Percentiles rank a stretch among this genome's conserved stretches.
These are phyloP conservation scores for Zoanthus sansibaricus DNA, from an alignment of 92 coral and sea anemone genomes.

Conservation along the genomic window DNA sequence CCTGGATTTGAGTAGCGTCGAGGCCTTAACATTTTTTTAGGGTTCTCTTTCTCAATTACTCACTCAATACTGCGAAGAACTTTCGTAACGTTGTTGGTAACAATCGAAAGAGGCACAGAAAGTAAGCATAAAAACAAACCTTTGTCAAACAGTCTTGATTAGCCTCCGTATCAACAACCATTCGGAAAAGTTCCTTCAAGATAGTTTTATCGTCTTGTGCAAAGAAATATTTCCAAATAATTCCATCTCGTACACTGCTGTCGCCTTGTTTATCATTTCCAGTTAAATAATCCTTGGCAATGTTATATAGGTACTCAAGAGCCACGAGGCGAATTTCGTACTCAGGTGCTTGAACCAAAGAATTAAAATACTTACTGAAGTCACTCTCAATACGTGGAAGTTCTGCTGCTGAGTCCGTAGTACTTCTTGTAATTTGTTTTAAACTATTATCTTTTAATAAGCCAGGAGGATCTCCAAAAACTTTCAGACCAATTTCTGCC, in stretches of 20 bases:
- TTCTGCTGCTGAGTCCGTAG: neutral
- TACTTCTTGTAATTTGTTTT: neutral
- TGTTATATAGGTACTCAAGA: slow-evolving; percentile 27
- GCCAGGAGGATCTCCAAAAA: neutral
- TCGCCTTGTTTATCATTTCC: neutral
- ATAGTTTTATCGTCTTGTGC: slow-evolving; percentile 13
- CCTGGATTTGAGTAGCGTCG: too few relatives aligned
- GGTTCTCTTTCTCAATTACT: too few relatives aligned
- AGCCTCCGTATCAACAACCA: slow-evolving; percentile 27
- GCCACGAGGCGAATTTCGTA: slow-evolving; percentile 30
- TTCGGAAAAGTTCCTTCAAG: slow-evolving; percentile 27
- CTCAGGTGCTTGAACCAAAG: slow-evolving; percentile 28
- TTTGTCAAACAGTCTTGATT: slow-evolving; percentile 38
- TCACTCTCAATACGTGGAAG: neutral
- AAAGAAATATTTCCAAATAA: neutral
- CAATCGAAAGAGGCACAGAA: neutral
- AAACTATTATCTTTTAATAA: neutral
- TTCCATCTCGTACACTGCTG: neutral
- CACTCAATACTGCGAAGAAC: neutral
- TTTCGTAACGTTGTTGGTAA: too few relatives aligned
- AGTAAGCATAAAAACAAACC: neutral
- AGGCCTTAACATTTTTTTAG: too few relatives aligned
- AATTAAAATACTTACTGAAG: neutral
- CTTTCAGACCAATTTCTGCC: slow-evolving; percentile 15
- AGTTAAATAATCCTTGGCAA: neutral